Base-by-base conservation (phyloP, 2,113 vertebrate genomes). In the Mirounga angustirostris region DNA sequence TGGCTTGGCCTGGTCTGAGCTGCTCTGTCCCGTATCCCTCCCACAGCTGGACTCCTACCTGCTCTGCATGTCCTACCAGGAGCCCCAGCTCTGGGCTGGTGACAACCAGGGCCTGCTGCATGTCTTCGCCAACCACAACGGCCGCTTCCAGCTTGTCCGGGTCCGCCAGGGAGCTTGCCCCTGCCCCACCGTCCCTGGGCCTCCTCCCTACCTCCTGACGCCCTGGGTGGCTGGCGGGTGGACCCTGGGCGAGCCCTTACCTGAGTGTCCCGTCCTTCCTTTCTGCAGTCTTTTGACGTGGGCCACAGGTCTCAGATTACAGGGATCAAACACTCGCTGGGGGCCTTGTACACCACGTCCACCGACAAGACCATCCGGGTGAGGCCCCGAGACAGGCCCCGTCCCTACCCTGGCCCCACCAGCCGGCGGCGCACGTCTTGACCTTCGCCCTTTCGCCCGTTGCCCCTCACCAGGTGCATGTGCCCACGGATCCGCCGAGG, bases 281-380 rank as follows among this genome's bases (percentile, higher is more conserved):
- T 69, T 33, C 73, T 6, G 0, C 93, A 99, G 99, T 98, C 99
- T 93, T 99, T 99, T 14, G 98, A 99, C 0, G 99, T 99, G 96
- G 99, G 99, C 46, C 99, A 99, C 97, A 98, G 96, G 18, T 99
- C 99, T 78, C 98, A 99, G 98, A 98, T 99, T 97, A 99, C 99
- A 0, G 99, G 99, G 19, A 97, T 99, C 95, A 99, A 99, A 96
- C 98, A 98, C 96, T 99, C 99, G 0, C 89, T 98, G 56, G 99
- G 99, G 5, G 96, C 99, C 69, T 98, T 99, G 54, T 99, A 99
- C 97, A 99, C 99, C 13, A 99, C 99, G 0, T 99, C 99, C 63
- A 99, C 99, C 0, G 99, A 99, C 98, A 98, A 99, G 67, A 99
- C 99, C 0, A 97, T 99, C 94, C 99, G 99, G 99, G 99, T 99